Base-by-base conservation (phyloP, 2,113 vertebrate species). In the Misgurnus mizolepis region DNA sequence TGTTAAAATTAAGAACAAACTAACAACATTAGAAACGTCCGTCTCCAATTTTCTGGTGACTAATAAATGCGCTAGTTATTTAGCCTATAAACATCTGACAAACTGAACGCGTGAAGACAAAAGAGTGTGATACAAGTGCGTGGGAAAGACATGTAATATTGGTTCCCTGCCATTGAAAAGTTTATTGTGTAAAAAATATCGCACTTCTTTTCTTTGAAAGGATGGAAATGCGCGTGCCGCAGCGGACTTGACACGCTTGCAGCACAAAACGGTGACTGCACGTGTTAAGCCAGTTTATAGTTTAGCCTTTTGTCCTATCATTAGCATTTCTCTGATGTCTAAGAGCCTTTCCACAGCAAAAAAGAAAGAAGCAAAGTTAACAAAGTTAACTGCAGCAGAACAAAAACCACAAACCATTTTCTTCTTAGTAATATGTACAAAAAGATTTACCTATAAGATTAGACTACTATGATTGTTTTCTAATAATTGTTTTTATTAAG, bases 171-270 rank as follows among this genome's bases (percentile, higher is more conserved):
- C 71, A 45, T 9, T 22, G 0, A 15, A 12, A 22, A 6, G 40
- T 74, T 74, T 74, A 74, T 74, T 60, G 40, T 5, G 55, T 74
- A 74, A 22, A 61, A 8, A 41, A 45, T 9, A 1, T 74, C 71
- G 43, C 71, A 41, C 71, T 8, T 45, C 70, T 73, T 0, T 7
- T 9, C 6, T 45, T 43, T 41, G 45, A 73, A 73, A n/a, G 56
- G n/a, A 61, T 74, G 71, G 55, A 74, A 74, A 74, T 60, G 39
- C 71, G 40, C 55, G 71, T 74, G 55, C 40, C 55, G 14, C 49
- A 15, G 17, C 11, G 27, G 9, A 14, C 27, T 40, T 60, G 17
- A 73, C 71, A 73, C 27, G 27, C 71, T 6, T 43, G 39, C 17
- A 18, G 18, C 7, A 22, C 69, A 43, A 3, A 43, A 60, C 12